These are phyloP conservation scores for Meles meles DNA, from an alignment of 2,113 vertebrate species.

Conservation along the genomic window DNA sequence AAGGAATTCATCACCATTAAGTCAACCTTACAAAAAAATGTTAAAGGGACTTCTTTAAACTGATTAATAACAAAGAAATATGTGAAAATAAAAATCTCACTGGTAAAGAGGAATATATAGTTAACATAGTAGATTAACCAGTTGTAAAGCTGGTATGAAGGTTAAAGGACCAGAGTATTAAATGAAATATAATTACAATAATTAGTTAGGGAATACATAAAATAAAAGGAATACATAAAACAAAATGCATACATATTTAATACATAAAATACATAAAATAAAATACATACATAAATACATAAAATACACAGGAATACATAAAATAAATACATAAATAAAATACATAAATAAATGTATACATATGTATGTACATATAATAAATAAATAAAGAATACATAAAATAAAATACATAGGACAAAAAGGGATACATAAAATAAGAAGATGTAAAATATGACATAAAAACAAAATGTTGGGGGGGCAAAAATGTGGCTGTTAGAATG, in stretches of 20 bases:
- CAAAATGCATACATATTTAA: neutral
- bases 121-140: neutral
- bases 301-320: too few relatives aligned
- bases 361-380: too few relatives aligned
- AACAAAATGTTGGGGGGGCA: neutral
- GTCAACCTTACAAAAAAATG: neutral
- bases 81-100: neutral
- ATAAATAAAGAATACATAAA: too few relatives aligned
- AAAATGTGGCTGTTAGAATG: neutral
- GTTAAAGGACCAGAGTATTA: neutral
- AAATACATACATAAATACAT: too few relatives aligned
- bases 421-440: neutral
- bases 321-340: too few relatives aligned
- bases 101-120: neutral
- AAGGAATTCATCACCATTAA: neutral
- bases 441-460: neutral
- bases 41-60: neutral
- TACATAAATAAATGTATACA: too few relatives aligned
- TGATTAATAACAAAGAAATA: neutral
- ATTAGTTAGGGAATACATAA: neutral
- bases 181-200: neutral
- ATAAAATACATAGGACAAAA: too few relatives aligned
- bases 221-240: neutral
- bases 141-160: neutral
- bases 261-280: neutral